Base-by-base conservation (phyloP, 2,797 vertebrate species). In the Malurus leucopterus region DNA sequence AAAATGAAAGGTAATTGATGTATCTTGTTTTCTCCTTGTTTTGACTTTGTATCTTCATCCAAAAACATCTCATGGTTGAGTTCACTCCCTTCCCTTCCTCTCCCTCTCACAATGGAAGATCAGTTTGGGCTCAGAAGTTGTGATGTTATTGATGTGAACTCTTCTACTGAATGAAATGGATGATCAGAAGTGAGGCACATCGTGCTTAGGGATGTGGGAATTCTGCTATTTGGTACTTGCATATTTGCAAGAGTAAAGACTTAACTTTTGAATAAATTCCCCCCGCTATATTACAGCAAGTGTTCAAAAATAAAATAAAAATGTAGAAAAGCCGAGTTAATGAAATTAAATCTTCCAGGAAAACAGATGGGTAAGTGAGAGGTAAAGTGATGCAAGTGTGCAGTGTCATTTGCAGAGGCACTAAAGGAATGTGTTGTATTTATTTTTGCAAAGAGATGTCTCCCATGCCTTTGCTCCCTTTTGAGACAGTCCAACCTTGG, bases 401-500 rank as follows among this genome's bases (percentile, higher is more conserved):
- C 50, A 29, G 16, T 10, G 23, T 69, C 43, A 36, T 75, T 88
- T 76, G 53, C 38, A 55, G 62, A 44, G 61, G 38, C 46, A 54
- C 65, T 61, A 41, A 57, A 81, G 63, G 34, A 55, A 67, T 15
- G 14, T n/a, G 16, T 70, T 58, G 8, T 57, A 23, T 86, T 92
- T 89, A n/a, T 84, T 89, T 70, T 29, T 54, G 64, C 51, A 88
- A 77, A 72, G 70, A 94, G 72, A 34, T 76, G 15, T 40, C 30
- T 90, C 24, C 49, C 7, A 17, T 88, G 85, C 89, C 69, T 91
- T 87, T 32, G 1, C 55, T 95, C 46, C 40, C 43, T 88, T 96
- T 94, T 95, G 86, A 95, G 90, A 71, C 86, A 79, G 81, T 87
- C 78, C 67, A 93, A 53, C 86, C 38, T 65, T 55, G 36, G 69